Evolutionary conservation across 1,140 invertebrate species (phyloP), one percentile per base, ranked within the genome.

Genomic region (Tetramorium alpestre): DNA sequence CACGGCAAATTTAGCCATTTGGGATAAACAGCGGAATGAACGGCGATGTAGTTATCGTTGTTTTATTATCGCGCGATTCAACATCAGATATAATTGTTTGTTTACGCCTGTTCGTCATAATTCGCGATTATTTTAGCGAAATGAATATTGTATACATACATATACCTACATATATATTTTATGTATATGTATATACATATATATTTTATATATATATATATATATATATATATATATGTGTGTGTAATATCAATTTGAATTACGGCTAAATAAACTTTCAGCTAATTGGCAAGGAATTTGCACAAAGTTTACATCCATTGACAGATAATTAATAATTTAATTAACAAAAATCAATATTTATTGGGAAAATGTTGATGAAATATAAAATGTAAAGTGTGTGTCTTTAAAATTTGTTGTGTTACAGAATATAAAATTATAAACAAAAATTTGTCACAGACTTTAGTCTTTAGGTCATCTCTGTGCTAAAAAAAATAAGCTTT

Each of bases 301-400:
- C 22, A 44, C 25, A 7, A 41, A 56, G 8, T 44, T 22, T 44
- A 81, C 33, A 44, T 72, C 28, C n/a, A 67, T 69, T 54, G 18
- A 7, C 7, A 70, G 22, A 25, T 58, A 51, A 38, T 84, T 41
- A 64, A 51, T 60, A 76, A 76, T 76, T n/a, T 28, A 49, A 76
- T 76, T 85, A 85, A 56, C 33, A n/a, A 72, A 60, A 70, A 38
- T 22, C 22, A 58, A 81, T 38, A 56, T 51, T 78, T 64, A 16
- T 22, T 22, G 38, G 28, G 38, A 22, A 38, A 38, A 73, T 41
- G 22, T 69, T 16, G 5, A 22, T n/a, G 18, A 62, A n/a, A 47
- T 25, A 11, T 22, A 65, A 41, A 67, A 67, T 67, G 10, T 22
- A 22, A 41, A 33, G 3, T 33, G 28, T 33, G 28, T 33, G 33